Evolutionary conservation across 2,888 invertebrate species (phyloP).

Genomic region (Schizotus pectinicornis): DNA sequence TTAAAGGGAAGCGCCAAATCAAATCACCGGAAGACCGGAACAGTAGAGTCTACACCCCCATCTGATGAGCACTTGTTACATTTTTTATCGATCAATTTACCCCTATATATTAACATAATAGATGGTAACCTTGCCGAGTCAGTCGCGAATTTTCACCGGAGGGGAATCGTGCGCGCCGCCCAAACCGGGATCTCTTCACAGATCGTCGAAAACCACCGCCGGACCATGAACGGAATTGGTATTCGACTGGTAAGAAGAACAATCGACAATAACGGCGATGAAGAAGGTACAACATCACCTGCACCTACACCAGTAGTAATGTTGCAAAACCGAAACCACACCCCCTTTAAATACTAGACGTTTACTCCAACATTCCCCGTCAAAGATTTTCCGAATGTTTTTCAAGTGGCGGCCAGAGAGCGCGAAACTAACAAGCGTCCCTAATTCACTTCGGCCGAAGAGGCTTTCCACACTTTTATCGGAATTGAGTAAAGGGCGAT

Average conservation of each 20-base stretch:
- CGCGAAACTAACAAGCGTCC: too few species aligned
- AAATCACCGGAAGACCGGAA: too few species aligned
- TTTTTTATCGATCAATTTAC: conserved; percentile 20
- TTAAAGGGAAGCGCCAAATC: conserved; percentile 11
- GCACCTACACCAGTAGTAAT: conserved; percentile 10
- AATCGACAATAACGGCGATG: conserved; percentile 6
- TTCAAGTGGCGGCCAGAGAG: too few species aligned
- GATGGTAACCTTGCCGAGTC: conserved; percentile 24
- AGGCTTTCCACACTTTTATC: too few species aligned
- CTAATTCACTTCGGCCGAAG: too few species aligned
- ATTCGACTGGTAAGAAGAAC: conserved; percentile 22
- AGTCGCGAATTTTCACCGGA: conserved; percentile 18
- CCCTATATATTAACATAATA: conserved; percentile 23
- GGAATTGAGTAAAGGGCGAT: too few species aligned
- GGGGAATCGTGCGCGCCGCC: conserved; percentile 14
- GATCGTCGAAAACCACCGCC: conserved; percentile 15
- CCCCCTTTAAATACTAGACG: background rate
- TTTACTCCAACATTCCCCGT: too few species aligned
- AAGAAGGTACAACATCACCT: conserved; percentile 21
- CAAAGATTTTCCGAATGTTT: too few species aligned
- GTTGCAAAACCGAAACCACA: background rate
- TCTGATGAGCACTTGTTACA: conserved; percentile 21
- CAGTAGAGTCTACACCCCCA: too few species aligned
- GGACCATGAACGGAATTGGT: conserved; percentile 24
- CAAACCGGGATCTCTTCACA: conserved; percentile 3